Evolutionary conservation across 2,888 invertebrate species (phyloP).

Genomic region (Eledona agricola): DNA sequence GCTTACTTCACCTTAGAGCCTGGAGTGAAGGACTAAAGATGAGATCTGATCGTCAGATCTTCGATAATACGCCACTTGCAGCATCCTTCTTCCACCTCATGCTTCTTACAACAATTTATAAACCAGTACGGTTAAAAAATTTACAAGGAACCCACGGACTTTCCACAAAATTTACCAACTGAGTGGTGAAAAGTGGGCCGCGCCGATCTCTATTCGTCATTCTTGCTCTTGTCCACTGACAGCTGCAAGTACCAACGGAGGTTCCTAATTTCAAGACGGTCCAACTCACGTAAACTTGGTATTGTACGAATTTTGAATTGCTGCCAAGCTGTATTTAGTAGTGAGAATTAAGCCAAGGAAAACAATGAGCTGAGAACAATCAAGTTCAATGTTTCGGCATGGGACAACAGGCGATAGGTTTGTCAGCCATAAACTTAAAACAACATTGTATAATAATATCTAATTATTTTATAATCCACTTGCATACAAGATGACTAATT

Average conservation of each 20-base stretch:
- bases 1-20: constrained; percentile 44
- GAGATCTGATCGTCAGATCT: constrained; percentile 21
- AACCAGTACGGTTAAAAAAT: too few relatives aligned
- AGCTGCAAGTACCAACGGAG: constrained; percentile 28
- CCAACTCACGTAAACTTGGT: not conserved
- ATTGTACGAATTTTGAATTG: constrained; percentile 13
- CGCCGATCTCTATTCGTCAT: constrained; percentile 26
- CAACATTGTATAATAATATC: not conserved
- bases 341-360: constrained; percentile 24
- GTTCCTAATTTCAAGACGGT: constrained; percentile 23
- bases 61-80: too few relatives aligned
- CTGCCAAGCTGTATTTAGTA: constrained; percentile 30
- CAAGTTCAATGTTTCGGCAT: constrained; percentile 32
- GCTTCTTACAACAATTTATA: too few relatives aligned
- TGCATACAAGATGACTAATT: constrained; percentile 35
- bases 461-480: constrained; percentile 23
- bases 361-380: constrained; percentile 35
- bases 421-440: too few relatives aligned
- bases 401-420: not conserved
- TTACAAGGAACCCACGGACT: too few relatives aligned
- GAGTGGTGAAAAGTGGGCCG: constrained; percentile 19
- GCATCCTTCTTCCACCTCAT: too few relatives aligned
- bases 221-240: constrained; percentile 19
- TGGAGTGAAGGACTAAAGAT: constrained; percentile 36
- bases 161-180: too few relatives aligned